Percentiles rank a stretch among this genome's conserved stretches.
Evolutionary conservation across 2,113 vertebrate genomes (phyloP).

Genomic region (Serilophus lunatus): DNA sequence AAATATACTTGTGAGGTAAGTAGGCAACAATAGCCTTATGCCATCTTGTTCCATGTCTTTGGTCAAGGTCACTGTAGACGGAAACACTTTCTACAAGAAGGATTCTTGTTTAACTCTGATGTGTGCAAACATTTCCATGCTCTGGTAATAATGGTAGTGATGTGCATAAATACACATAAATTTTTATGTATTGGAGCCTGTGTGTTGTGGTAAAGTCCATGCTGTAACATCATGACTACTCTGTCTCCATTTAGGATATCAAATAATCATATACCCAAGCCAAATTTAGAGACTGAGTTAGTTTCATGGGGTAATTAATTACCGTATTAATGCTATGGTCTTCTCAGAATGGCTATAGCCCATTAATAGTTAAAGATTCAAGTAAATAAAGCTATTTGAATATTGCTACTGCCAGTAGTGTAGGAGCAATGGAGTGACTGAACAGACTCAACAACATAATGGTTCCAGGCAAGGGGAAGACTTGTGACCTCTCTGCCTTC

Average conservation of each 20-base stretch:
- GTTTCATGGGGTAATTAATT: neutral
- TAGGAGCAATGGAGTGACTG: neutral
- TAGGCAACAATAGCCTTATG: neutral
- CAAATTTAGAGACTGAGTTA: neutral
- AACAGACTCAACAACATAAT: neutral
- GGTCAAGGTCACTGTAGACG: neutral
- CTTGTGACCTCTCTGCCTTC: neutral
- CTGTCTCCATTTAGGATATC: neutral
- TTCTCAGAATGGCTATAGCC: neutral
- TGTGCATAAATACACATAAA: rapidly evolving
- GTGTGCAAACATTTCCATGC: neutral
- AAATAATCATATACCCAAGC: neutral
- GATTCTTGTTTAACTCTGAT: neutral
- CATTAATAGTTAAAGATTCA: neutral
- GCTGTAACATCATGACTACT: neutral
- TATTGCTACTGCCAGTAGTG: neutral
- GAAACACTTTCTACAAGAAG: neutral
- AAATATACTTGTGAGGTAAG: neutral
- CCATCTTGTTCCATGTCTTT: neutral
- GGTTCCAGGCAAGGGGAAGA: neutral
- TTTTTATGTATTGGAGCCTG: too few species aligned
- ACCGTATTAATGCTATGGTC: neutral
- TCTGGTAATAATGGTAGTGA: neutral
- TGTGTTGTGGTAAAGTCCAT: neutral
- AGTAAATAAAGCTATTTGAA: neutral